Conservation (phyloP, 2,113 vertebrate species). For the Isichthys henryi region DNA sequence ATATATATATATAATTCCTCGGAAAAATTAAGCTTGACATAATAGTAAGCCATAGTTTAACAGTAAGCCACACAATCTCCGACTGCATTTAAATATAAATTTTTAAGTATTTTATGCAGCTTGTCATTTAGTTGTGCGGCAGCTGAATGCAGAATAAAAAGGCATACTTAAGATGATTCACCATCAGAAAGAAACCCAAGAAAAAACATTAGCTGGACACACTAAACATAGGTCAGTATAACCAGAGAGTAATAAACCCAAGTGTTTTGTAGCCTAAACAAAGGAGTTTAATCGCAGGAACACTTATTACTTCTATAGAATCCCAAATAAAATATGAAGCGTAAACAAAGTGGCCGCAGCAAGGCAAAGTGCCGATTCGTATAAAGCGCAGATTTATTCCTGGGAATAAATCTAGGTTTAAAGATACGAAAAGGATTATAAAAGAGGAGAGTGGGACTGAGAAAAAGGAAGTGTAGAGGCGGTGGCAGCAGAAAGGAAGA, state of each 20-base stretch:
- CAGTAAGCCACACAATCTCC: neutral
- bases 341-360: neutral
- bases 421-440: neutral
- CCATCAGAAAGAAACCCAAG: neutral
- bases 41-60: neutral
- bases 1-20: neutral
- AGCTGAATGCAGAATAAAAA: neutral
- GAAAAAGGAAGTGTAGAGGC: neutral
- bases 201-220: neutral
- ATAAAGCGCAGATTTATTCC: constrained; percentile 15
- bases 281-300: neutral
- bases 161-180: neutral
- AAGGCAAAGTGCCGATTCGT: neutral
- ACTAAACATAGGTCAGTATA: neutral
- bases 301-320: neutral
- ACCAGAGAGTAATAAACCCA: neutral
- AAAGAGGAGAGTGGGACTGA: neutral
- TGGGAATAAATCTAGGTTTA: neutral
- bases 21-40: neutral
- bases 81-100: neutral
- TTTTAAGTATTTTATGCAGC: neutral
- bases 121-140: neutral
- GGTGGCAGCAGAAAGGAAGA: constrained; percentile 34
- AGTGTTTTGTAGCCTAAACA: neutral
- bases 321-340: neutral